Evolutionary conservation across 2,888 invertebrate genomes (phyloP).

Genomic region (Drosophila bunnanda): DNA sequence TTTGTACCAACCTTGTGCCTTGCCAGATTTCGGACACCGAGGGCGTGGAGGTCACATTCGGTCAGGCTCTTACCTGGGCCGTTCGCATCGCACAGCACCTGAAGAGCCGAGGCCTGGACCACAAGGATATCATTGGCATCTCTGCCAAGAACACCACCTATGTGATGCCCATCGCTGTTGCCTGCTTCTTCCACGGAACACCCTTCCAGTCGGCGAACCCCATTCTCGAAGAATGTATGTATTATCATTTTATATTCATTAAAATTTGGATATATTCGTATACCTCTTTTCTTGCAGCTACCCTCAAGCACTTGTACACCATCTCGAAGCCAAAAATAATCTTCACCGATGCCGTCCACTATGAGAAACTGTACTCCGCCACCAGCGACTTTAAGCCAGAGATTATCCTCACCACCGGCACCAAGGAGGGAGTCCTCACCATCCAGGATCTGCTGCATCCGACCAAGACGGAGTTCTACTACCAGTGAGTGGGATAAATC

Average conservation of each 20-base stretch:
- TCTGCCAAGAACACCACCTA: conserved; percentile 62
- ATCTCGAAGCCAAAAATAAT: conserved; percentile 67
- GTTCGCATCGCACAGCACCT: conserved; percentile 66
- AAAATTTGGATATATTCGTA: not conserved
- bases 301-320: conserved; percentile 41
- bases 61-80: conserved; percentile 56
- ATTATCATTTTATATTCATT: not conserved
- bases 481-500: conserved; percentile 43
- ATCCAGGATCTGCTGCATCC: conserved; percentile 52
- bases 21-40: conserved; percentile 64
- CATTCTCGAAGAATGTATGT: conserved; percentile 58
- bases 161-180: conserved; percentile 64
- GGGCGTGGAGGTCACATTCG: conserved; percentile 55
- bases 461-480: conserved; percentile 54
- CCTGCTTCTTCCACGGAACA: conserved; percentile 59
- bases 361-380: conserved; percentile 52
- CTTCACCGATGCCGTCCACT: conserved; percentile 65
- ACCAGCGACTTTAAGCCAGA: conserved; percentile 54
- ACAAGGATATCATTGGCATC: conserved; percentile 69
- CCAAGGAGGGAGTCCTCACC: conserved; percentile 44
- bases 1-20: not conserved
- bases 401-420: conserved; percentile 45
- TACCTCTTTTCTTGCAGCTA: not conserved
- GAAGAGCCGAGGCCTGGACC: conserved; percentile 52
- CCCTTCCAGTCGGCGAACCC: conserved; percentile 70